A percentile compares a stretch with the other conserved stretches of the same genome.
These are phyloP conservation scores for Microtus richardsoni DNA, from an alignment of 2,113 vertebrate genomes.

Conservation along the genomic window DNA sequence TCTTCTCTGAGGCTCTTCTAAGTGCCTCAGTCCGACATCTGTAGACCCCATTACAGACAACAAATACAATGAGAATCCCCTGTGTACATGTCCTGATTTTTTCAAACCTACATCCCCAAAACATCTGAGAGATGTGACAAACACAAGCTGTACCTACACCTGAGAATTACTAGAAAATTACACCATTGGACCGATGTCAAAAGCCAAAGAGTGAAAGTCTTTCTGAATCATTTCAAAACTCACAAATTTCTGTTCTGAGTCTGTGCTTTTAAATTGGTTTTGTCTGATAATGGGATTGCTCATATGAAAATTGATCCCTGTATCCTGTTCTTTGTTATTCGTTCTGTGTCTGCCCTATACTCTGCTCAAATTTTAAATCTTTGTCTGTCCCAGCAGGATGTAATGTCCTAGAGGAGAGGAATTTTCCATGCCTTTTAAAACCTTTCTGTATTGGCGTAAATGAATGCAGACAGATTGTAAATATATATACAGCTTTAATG, in stretches of 20 bases:
- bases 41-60: not conserved
- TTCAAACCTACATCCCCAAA: not conserved
- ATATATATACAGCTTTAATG: too few species aligned
- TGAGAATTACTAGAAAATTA: not conserved
- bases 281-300: not conserved
- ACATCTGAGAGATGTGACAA: not conserved
- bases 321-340: too few species aligned
- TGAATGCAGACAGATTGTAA: too few species aligned
- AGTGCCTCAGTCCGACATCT: not conserved
- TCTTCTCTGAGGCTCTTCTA: not conserved
- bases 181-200: not conserved
- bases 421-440: not conserved
- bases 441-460: too few species aligned
- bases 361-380: not conserved
- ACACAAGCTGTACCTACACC: not conserved
- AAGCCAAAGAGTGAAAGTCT: not conserved
- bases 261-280: not conserved
- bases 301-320: not conserved
- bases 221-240: constrained; percentile 1
- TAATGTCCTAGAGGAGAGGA: too few species aligned
- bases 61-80: not conserved
- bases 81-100: not conserved
- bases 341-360: not conserved
- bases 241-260: not conserved
- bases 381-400: too few species aligned